phyloP scores from a whole-genome alignment of 2,797 vertebrate species.

The Spinibarbus caldwelli region DNA sequence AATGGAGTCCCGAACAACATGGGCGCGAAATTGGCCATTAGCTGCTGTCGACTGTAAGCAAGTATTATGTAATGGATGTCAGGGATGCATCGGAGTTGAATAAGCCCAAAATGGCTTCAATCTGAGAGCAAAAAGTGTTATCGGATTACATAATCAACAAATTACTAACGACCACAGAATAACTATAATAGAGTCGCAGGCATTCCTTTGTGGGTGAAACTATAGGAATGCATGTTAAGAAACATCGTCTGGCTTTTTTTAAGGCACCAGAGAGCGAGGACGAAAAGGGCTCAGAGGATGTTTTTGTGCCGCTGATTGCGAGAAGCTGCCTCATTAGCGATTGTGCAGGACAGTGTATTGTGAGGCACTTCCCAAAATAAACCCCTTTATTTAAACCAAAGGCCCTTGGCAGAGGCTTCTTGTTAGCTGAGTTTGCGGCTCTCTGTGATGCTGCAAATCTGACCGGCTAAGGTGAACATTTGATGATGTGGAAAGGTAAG shows the following conservation, averaged over 20 bases:
- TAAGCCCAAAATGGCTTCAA: slow-evolving; percentile 40
- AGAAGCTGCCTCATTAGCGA: slow-evolving; percentile 85
- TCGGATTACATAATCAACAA: slow-evolving; percentile 40
- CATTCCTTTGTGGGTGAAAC: neutral
- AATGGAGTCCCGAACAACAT: slow-evolving; percentile 43
- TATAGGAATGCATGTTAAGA: slow-evolving; percentile 6
- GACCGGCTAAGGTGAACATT: slow-evolving; percentile 21
- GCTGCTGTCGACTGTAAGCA: slow-evolving; percentile 10
- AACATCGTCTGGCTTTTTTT: neutral
- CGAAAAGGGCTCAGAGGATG: slow-evolving; percentile 80
- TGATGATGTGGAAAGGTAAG: slow-evolving; percentile 5
- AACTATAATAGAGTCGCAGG: slow-evolving; percentile 27
- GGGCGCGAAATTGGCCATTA: slow-evolving; percentile 49
- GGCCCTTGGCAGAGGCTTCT: slow-evolving; percentile 82
- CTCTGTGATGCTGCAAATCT: slow-evolving; percentile 57
- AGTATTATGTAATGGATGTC: slow-evolving; percentile 50
- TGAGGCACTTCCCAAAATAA: slow-evolving; percentile 89
- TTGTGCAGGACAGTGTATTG: slow-evolving; percentile 87
- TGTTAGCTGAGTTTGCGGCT: slow-evolving; percentile 83
- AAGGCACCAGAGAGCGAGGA: slow-evolving; percentile 71
- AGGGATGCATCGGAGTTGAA: slow-evolving; percentile 30
- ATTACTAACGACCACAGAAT: slow-evolving; percentile 43
- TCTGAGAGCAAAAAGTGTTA: slow-evolving; percentile 35
- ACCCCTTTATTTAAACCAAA: slow-evolving; percentile 85
- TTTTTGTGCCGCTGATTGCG: slow-evolving; percentile 79